phyloP scores from a whole-genome alignment of 2,888 invertebrate species.

The Pollenia amentaria region DNA sequence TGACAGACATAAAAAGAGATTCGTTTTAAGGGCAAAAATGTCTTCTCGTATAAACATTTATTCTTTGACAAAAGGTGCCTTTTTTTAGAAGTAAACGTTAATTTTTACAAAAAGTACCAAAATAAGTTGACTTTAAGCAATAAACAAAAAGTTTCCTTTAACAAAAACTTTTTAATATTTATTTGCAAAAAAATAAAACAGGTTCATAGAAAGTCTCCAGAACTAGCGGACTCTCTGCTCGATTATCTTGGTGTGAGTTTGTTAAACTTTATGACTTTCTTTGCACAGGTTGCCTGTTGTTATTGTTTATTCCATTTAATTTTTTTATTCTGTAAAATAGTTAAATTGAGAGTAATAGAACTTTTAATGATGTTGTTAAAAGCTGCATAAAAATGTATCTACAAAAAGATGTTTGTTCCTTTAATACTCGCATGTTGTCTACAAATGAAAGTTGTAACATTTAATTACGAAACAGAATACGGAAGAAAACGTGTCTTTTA shows the following conservation, averaged over 20 bases:
- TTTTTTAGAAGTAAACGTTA: too few relatives aligned
- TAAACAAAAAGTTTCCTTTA: too few relatives aligned
- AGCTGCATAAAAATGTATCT: constrained; percentile 3
- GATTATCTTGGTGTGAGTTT: not conserved
- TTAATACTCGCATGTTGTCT: constrained; percentile 4
- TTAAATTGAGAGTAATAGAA: constrained; percentile 45
- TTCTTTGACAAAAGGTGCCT: too few relatives aligned
- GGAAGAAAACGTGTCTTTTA: not conserved
- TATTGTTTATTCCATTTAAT: not conserved
- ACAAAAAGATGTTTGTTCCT: not conserved
- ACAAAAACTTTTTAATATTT: too few relatives aligned
- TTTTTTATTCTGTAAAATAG: constrained; percentile 29
- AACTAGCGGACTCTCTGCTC: not conserved
- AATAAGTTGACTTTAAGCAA: too few relatives aligned
- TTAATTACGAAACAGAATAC: constrained; percentile 30
- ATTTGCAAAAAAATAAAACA: too few relatives aligned
- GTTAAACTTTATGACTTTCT: not conserved
- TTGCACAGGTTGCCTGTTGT: constrained; percentile 1
- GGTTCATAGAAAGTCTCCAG: too few relatives aligned
- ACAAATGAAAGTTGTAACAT: constrained; percentile 24
- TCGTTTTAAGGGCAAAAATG: too few relatives aligned
- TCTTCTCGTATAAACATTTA: too few relatives aligned
- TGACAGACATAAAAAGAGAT: too few relatives aligned
- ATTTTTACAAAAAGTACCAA: too few relatives aligned
- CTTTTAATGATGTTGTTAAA: constrained; percentile 59